phyloP scores from a whole-genome alignment of 2,797 vertebrate genomes.

The Mus spretus region DNA sequence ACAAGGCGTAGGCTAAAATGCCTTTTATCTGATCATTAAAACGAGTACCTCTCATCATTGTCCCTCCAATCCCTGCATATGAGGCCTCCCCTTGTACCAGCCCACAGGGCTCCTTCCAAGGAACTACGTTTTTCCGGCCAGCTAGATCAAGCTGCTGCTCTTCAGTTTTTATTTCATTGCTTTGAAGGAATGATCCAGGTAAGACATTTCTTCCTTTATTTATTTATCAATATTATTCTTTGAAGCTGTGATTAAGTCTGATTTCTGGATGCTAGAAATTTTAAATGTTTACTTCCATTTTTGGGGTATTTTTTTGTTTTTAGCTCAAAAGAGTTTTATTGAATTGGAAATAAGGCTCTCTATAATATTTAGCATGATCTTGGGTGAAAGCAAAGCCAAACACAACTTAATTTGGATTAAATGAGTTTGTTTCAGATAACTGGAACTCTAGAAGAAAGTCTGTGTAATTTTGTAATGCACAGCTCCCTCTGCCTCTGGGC shows the following conservation, averaged over 20 bases:
- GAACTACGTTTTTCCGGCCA: not conserved
- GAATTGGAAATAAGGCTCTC: not conserved
- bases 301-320: slow-evolving; percentile 3
- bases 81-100: not conserved
- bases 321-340: slow-evolving; percentile 27
- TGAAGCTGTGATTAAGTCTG: slow-evolving; percentile 46
- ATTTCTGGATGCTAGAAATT: slow-evolving; percentile 44
- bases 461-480: not conserved
- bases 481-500: not conserved
- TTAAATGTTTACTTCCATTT: slow-evolving; percentile 46
- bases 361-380: slow-evolving; percentile 36
- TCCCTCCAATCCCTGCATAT: not conserved
- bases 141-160: not conserved
- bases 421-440: not conserved
- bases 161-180: slow-evolving; percentile 22
- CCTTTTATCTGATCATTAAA: not conserved
- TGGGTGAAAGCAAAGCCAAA: not conserved
- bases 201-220: not conserved
- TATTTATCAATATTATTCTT: slow-evolving; percentile 1
- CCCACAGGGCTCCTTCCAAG: not conserved
- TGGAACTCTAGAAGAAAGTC: not conserved
- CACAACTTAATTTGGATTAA: slow-evolving; percentile 3
- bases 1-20: not conserved
- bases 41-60: not conserved
- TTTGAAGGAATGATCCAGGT: not conserved